Conservation (phyloP, 2,797 vertebrate species). For the Protosalanx chinensis region DNA sequence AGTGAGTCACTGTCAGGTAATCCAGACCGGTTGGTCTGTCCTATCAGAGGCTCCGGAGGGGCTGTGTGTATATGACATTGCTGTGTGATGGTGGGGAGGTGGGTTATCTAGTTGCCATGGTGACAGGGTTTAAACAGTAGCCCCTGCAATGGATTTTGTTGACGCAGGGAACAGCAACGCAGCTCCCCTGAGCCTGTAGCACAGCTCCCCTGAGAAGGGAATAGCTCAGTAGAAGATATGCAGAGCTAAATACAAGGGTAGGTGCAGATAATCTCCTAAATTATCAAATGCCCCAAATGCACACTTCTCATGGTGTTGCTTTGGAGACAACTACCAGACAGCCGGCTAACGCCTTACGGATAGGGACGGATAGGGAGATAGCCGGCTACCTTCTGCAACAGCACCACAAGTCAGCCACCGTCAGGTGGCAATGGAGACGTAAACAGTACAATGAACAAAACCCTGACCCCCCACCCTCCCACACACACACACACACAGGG, state of each 20-base stretch:
- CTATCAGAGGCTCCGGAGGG: conserved; percentile 1
- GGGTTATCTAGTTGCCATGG: conserved; percentile 24
- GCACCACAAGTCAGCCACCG: conserved; percentile 4
- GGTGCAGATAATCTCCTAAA: too few relatives aligned
- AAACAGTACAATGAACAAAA: neutral
- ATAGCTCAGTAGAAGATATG: too few relatives aligned
- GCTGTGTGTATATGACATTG: neutral
- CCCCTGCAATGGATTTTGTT: neutral
- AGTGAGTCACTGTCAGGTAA: conserved; percentile 4
- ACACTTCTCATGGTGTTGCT: conserved; percentile 37
- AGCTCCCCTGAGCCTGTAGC: too few relatives aligned
- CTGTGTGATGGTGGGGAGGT: neutral
- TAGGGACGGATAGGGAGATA: conserved; percentile 12
- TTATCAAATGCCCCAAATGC: conserved; percentile 10
- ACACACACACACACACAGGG: too few relatives aligned
- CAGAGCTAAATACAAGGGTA: too few relatives aligned
- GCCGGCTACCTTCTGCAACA: conserved; percentile 24
- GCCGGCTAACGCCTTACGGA: conserved; percentile 27
- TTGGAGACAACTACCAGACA: conserved; percentile 34
- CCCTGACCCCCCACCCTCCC: too few relatives aligned
- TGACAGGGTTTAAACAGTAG: neutral
- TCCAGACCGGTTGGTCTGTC: conserved; percentile 8
- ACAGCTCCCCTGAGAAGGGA: neutral
- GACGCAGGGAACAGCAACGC: neutral
- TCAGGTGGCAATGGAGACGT: too few relatives aligned